Evolutionary conservation across 2,888 invertebrate species (phyloP).

Genomic region (Andrena haemorrhoa): DNA sequence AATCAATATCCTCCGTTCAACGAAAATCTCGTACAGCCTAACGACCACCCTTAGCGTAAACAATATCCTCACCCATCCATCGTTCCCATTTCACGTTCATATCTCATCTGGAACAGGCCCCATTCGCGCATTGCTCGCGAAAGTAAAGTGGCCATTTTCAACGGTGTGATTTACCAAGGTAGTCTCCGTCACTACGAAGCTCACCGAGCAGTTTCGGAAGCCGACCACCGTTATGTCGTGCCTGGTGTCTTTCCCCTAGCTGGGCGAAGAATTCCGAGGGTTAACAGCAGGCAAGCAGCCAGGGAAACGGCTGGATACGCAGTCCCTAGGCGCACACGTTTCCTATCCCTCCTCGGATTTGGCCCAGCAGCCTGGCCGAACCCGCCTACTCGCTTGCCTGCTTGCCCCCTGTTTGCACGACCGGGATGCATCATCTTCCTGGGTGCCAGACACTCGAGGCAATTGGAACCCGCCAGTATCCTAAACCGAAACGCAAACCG

Average conservation of each 20-base stretch:
- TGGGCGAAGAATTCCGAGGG: constrained; percentile 71
- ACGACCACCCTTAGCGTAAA: too few relatives aligned
- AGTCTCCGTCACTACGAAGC: constrained; percentile 33
- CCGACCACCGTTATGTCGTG: constrained; percentile 65
- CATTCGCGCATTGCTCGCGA: background rate
- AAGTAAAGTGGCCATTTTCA: constrained; percentile 7
- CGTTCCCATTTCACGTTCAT: too few relatives aligned
- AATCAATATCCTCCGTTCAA: too few relatives aligned
- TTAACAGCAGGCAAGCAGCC: constrained; percentile 68
- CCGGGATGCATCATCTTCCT: constrained; percentile 68
- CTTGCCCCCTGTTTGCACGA: constrained; percentile 33
- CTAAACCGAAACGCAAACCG: constrained; percentile 71
- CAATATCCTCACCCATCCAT: too few relatives aligned
- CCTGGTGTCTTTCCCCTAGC: constrained; percentile 5
- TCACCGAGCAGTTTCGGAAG: constrained; percentile 22
- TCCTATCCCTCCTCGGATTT: constrained; percentile 23
- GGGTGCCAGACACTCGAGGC: constrained; percentile 54
- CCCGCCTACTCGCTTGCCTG: constrained; percentile 34
- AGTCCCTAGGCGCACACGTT: constrained; percentile 21
- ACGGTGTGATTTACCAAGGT: constrained; percentile 41
- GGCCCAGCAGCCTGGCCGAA: constrained; percentile 14
- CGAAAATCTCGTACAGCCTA: too few relatives aligned
- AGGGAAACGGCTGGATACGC: constrained; percentile 54
- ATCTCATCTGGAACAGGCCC: background rate
- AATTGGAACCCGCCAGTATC: constrained; percentile 53